Percentiles rank a stretch among this genome's conserved stretches.
phyloP scores from a whole-genome alignment of 1,140 invertebrate species.

The Cataglyphis hispanica region DNA sequence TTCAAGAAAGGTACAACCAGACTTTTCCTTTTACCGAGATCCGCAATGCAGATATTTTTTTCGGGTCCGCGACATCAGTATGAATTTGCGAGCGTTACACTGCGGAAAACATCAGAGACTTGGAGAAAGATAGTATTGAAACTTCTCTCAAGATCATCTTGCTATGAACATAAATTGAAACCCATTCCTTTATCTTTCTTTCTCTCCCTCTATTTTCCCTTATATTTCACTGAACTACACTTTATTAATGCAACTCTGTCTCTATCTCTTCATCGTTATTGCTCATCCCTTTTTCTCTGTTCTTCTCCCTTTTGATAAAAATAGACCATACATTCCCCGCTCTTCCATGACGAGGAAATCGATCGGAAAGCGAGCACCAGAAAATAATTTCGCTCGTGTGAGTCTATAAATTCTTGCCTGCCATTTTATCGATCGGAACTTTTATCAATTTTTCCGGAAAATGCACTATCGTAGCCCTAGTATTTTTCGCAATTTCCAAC shows the following conservation, averaged over 20 bases:
- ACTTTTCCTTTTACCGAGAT: slow-evolving; percentile 20
- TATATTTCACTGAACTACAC: slow-evolving; percentile 15
- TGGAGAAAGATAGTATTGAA: slow-evolving; percentile 43
- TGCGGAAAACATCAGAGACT: neutral
- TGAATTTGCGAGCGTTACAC: slow-evolving; percentile 17
- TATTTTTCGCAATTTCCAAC: neutral
- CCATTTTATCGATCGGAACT: slow-evolving; percentile 39
- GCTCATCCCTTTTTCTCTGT: slow-evolving; percentile 25
- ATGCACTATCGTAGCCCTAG: neutral
- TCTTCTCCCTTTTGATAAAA: slow-evolving; percentile 16
- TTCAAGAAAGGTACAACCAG: slow-evolving; percentile 29
- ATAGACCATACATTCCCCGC: slow-evolving; percentile 40
- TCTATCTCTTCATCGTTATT: slow-evolving; percentile 46
- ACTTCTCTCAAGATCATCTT: slow-evolving; percentile 21
- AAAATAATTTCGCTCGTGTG: slow-evolving; percentile 45
- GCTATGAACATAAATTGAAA: slow-evolving; percentile 31
- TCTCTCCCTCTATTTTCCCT: neutral
- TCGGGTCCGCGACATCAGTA: slow-evolving; percentile 22
- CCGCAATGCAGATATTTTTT: slow-evolving; percentile 61
- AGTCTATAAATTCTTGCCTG: slow-evolving; percentile 37
- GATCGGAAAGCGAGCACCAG: slow-evolving; percentile 55
- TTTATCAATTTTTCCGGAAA: slow-evolving; percentile 23
- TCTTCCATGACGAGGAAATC: slow-evolving; percentile 47
- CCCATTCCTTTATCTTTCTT: slow-evolving; percentile 22
- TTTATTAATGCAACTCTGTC: slow-evolving; percentile 66